A percentile compares a stretch with the other conserved stretches of the same genome.
Evolutionary conservation across 2,113 vertebrate species (phyloP).

Genomic region (Anoplopoma fimbria): DNA sequence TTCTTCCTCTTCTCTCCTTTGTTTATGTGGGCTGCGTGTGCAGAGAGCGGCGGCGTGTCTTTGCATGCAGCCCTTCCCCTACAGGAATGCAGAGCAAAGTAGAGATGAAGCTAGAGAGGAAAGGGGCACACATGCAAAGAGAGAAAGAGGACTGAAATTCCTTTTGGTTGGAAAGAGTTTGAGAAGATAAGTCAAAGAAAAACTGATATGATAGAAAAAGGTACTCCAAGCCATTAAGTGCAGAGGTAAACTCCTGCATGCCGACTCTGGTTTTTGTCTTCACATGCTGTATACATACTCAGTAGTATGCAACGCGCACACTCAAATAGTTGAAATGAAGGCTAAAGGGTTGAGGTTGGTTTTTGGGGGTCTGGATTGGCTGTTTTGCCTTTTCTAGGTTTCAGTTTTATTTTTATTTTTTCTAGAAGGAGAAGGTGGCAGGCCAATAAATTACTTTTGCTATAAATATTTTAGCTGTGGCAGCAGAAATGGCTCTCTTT

Average conservation of each 20-base stretch:
- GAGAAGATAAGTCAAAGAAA: neutral
- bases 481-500: neutral
- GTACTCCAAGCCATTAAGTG: neutral
- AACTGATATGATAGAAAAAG: neutral
- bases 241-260: neutral
- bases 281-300: neutral
- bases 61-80: conserved; percentile 71
- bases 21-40: conserved; percentile 55
- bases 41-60: conserved; percentile 61
- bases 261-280: conserved; percentile 15
- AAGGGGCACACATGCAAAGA: neutral
- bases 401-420: neutral
- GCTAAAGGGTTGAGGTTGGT: neutral
- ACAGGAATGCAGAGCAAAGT: conserved; percentile 73
- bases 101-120: conserved; percentile 44
- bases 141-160: neutral
- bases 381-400: neutral
- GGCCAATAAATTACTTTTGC: neutral
- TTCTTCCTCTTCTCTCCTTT: conserved; percentile 40
- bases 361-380: neutral
- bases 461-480: neutral
- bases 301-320: neutral
- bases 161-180: conserved; percentile 1
- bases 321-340: neutral
- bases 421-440: neutral